Base-by-base conservation (phyloP, 2,797 vertebrate species). In the Silurus aristotelis region DNA sequence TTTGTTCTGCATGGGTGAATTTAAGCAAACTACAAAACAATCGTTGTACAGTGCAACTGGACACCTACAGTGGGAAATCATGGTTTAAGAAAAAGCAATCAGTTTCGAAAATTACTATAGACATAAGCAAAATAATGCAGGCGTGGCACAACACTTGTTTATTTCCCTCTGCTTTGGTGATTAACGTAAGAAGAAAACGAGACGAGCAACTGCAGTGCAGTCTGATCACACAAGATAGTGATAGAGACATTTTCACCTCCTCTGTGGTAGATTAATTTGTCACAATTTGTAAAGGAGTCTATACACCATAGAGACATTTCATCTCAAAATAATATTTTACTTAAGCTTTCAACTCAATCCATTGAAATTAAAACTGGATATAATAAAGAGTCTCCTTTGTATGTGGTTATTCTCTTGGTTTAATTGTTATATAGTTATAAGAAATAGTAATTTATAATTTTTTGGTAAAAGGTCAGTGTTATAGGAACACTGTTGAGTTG, bases 11-110 rank as follows among this genome's bases (percentile, higher is more conserved):
- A 22, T 22, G 25, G 27, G 55, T 20, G 55, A 60, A 56, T 76
- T 76, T 76, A 27, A 75, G 72, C n/a, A 55, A 56, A 60, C 27
- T 17, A 63, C 31, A 63, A 63, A 46, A 79, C 60, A 64, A 63
- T 6, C 60, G 38, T 79, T 17, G 22, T 15, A 46, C 58, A n/a
- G 46, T 64, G 13, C 60, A 78, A 61, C 31, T 17, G 8, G 4
- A 77, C 19, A 63, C 60, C 60, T 63, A 63, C 0, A 63, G 19
- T 3, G 56, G 55, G 58, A 61, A 27, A 22, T 58, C 55, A 60
- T 12, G 55, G 17, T 61, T 78, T 22, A 38, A 60, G 3, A 20
- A 31, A 58, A 77, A 22, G 9, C 17, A 60, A 19, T 58, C 73
- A 27, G 46, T 13, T 52, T 52, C 15, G 27, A 2, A 9, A 4